A percentile compares a stretch with the other conserved stretches of the same genome.
Evolutionary conservation across 1,140 invertebrate species (phyloP).

Genomic region (Aphaenogaster ashmeadi): DNA sequence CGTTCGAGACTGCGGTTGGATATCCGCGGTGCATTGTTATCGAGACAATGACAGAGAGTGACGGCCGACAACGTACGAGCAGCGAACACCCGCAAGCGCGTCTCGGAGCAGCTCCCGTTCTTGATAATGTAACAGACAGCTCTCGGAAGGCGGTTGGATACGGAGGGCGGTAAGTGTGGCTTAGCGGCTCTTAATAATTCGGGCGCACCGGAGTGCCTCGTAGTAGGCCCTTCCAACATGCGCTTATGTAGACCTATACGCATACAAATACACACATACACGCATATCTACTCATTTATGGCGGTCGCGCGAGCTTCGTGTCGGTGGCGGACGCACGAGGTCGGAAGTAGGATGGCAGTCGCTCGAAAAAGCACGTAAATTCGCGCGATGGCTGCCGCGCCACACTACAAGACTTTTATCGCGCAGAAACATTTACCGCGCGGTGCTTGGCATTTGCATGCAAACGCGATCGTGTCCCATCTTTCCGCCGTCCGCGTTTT

Average conservation of each 20-base stretch:
- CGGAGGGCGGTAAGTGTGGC: slow-evolving; percentile 77
- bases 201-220: slow-evolving; percentile 76
- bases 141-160: slow-evolving; percentile 64
- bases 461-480: slow-evolving; percentile 79
- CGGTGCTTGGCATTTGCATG: slow-evolving; percentile 78
- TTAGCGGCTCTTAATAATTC: slow-evolving; percentile 84
- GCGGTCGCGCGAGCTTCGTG: slow-evolving; percentile 57
- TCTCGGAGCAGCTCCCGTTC: slow-evolving; percentile 52
- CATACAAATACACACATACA: slow-evolving; percentile 13
- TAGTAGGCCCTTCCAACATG: slow-evolving; percentile 62
- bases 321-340: not conserved
- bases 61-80: slow-evolving; percentile 55
- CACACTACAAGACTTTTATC: slow-evolving; percentile 81
- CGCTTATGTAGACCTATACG: slow-evolving; percentile 41
- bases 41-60: slow-evolving; percentile 59
- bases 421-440: slow-evolving; percentile 81
- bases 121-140: slow-evolving; percentile 81
- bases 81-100: slow-evolving; percentile 40
- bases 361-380: slow-evolving; percentile 77
- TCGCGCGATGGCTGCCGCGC: slow-evolving; percentile 73
- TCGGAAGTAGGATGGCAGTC: not conserved
- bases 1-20: slow-evolving; percentile 38
- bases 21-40: slow-evolving; percentile 56
- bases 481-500: slow-evolving; percentile 64
- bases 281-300: slow-evolving; percentile 59